A percentile compares a stretch with the other conserved stretches of the same genome.
Conservation (phyloP, 2,113 vertebrate genomes). For the Silurus asotus region DNA sequence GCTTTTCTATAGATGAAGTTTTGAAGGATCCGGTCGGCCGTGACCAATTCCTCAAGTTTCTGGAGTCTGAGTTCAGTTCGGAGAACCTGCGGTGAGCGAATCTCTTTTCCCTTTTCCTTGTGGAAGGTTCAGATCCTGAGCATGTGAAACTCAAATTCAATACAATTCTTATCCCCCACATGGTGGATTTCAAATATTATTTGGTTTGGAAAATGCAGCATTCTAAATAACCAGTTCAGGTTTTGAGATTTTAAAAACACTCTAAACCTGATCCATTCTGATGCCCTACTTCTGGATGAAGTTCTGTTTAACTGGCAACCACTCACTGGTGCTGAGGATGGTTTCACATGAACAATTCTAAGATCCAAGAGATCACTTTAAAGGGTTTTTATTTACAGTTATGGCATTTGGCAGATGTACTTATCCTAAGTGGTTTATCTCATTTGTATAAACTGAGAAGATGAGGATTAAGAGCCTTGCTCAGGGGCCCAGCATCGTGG, state of each 20-base stretch:
- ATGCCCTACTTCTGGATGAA: no score
- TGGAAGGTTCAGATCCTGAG: neutral
- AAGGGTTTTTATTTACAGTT: no score
- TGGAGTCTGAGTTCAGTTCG: conserved; percentile 98
- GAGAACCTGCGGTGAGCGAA: conserved; percentile 91
- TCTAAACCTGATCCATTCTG: no score
- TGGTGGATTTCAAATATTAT: neutral
- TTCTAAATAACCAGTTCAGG: neutral
- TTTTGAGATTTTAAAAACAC: neutral
- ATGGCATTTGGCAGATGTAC: no score
- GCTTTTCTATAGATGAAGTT: conserved; percentile 92
- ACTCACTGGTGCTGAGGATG: no score
- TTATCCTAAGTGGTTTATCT: no score
- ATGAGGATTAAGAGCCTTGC: no score
- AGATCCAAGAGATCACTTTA: no score
- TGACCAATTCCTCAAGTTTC: conserved; percentile 95
- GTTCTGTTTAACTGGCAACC: no score
- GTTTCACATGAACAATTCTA: no score
- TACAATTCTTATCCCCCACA: neutral
- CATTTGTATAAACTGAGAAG: no score
- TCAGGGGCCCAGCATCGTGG: no score
- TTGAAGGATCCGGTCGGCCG: conserved; percentile 91
- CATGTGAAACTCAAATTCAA: neutral
- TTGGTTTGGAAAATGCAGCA: neutral
- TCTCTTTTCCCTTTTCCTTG: neutral